phyloP scores from a whole-genome alignment of 2,797 vertebrate species.

The Pseudochaenichthys georgianus region DNA sequence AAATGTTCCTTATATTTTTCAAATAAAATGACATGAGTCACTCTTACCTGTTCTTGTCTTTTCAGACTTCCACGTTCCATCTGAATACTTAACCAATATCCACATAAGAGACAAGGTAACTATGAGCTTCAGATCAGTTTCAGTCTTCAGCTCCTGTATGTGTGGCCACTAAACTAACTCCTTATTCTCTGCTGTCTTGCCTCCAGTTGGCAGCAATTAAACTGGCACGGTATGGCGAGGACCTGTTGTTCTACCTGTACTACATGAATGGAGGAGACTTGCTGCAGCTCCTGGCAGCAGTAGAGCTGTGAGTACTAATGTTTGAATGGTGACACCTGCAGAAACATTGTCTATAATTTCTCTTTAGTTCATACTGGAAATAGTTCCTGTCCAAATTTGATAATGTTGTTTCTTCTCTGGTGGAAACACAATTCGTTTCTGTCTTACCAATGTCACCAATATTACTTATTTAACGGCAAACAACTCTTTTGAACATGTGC shows the following conservation, averaged over 20 bases:
- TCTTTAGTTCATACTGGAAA: background rate
- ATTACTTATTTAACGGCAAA: no score
- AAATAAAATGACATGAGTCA: background rate
- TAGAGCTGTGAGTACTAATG: slow-evolving; percentile 94
- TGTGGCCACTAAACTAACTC: background rate
- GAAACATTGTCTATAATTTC: background rate
- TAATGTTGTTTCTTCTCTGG: background rate
- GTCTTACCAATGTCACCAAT: no score
- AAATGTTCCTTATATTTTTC: background rate
- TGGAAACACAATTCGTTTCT: no score
- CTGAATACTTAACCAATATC: slow-evolving; percentile 99
- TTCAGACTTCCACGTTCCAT: slow-evolving; percentile 99
- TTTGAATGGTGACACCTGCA: background rate
- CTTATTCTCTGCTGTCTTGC: background rate
- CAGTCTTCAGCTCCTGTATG: no score
- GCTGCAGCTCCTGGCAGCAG: slow-evolving; percentile 98
- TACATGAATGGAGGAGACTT: slow-evolving; percentile 99
- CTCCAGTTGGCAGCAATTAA: slow-evolving; percentile 96
- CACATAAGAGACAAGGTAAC: slow-evolving; percentile 99
- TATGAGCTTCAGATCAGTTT: slow-evolving; percentile 10
- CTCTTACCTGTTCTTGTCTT: slow-evolving; percentile 16
- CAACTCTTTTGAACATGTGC: no score
- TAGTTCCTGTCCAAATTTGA: background rate
- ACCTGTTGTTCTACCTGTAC: slow-evolving; percentile 99
- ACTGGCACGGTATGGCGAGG: slow-evolving; percentile 98